Evolutionary conservation across 1,140 invertebrate genomes (phyloP), one percentile per base, ranked within the genome.

Genomic region (Sipha flava): DNA sequence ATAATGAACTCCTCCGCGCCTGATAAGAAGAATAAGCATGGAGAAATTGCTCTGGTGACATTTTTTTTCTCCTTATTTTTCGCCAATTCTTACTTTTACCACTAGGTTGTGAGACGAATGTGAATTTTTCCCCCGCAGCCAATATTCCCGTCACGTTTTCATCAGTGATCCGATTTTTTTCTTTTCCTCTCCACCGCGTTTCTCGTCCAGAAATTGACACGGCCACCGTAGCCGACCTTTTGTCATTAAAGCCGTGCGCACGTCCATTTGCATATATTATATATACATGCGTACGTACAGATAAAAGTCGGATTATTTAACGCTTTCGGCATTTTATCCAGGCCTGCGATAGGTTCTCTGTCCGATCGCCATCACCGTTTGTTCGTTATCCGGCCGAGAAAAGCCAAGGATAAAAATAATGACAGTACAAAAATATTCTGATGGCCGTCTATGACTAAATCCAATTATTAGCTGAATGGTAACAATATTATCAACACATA

Each of bases 71-170:
- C n/a, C 37, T 4, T 21, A 4, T 59, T 18, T 37, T 37, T 14
- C 5, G 49, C 49, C 72, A 59, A 59, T 77, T 59, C 34, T 59
- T 77, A 59, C 34, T 59, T 40, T 77, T 77, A 59, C 52, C 73
- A 77, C 52, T 59, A 57, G 52, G 29, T 31, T 52, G 73, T 77
- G 73, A 77, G 47, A 16, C 21, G 73, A 77, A 77, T 77, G n/a
- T 2, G 52, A 40, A 77, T 57, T 75, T 45, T 75, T 29, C 31
- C 16, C 40, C 43, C 6, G 26, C 9, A 43, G 52, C 34, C 37
- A 29, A 77, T 77, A 77, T 77, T 77, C 73, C 6, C 7, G 73
- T 37, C 73, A 77, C 73, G 73, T 77, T 43, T 77, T 40, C 73
- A 37, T 77, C 73, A 77, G 49, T 10, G 73, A 77, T 77, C 73